Evolutionary conservation across 2,888 invertebrate genomes (phyloP), one percentile per base, ranked within the genome.

Genomic region (Chrysolina oricalcia): DNA sequence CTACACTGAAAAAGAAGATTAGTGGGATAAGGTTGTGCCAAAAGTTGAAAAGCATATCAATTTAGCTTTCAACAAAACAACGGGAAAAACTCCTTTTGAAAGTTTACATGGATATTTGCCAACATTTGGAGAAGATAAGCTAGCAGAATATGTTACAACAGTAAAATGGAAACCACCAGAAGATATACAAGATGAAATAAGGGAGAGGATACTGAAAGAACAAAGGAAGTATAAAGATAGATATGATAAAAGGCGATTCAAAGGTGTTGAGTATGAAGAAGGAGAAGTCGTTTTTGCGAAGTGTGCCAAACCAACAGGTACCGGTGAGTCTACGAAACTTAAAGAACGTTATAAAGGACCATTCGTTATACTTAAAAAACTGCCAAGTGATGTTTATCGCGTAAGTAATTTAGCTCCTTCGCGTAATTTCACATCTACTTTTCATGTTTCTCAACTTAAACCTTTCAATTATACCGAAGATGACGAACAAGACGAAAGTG

Each of bases 271-370:
- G 3, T 64, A 73, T 23, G 35, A 64, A 23, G 41, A 40, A 13
- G 56, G 65, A 11, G 65, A 73, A 48, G 70, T 64, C n/a, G 53
- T 70, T 13, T 62, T 63, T 23, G 21, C 62, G 50, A 73, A 63
- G 13, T 50, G 63, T 27, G 40, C 40, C 21, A 13, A 27, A 27
- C 13, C 19, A 2, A 13, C 15, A 17, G n/a, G n/a, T n/a, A n/a
- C n/a, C n/a, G n/a, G n/a, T n/a, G n/a, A n/a, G n/a, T n/a, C n/a
- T n/a, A n/a, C n/a, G n/a, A n/a, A n/a, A n/a, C n/a, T n/a, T n/a
- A n/a, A n/a, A n/a, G n/a, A n/a, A n/a, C n/a, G n/a, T n/a, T n/a
- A n/a, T n/a, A n/a, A n/a, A n/a, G n/a, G n/a, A n/a, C n/a, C n/a
- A n/a, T n/a, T n/a, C n/a, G n/a, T n/a, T n/a, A n/a, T n/a, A n/a